Percentiles rank a stretch among this genome's conserved stretches.
Conservation (phyloP, 2,113 vertebrate genomes). For the Hippocampus barbouri region DNA sequence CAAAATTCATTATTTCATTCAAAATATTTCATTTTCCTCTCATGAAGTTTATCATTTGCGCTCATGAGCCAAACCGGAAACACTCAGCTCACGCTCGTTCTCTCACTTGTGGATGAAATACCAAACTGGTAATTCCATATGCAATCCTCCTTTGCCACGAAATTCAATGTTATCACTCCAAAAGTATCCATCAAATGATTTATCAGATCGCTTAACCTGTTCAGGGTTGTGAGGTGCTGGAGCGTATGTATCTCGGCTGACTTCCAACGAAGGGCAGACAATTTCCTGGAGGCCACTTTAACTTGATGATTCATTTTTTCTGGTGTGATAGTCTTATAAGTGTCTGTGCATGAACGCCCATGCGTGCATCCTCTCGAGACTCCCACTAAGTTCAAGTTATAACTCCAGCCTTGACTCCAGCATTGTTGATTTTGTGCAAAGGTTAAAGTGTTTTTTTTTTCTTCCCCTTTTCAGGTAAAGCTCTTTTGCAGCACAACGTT, state of each 20-base stretch:
- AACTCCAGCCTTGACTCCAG: not conserved
- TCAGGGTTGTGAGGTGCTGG: too few species aligned
- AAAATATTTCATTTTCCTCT: not conserved
- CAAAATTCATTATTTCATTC: not conserved
- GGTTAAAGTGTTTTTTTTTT: not conserved
- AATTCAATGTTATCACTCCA: not conserved
- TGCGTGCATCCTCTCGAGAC: not conserved
- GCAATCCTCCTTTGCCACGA: too few species aligned
- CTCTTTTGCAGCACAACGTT: conserved; percentile 44
- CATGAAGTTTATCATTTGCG: not conserved
- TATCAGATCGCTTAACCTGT: too few species aligned
- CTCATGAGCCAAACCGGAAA: not conserved
- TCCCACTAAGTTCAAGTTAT: not conserved
- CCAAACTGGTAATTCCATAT: too few species aligned
- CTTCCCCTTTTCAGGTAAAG: not conserved
- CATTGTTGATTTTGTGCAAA: not conserved
- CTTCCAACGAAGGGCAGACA: too few species aligned
- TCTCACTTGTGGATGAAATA: not conserved
- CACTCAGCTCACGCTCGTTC: not conserved
- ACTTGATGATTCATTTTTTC: too few species aligned
- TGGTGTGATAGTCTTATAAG: not conserved
- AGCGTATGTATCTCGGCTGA: too few species aligned
- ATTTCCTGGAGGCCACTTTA: too few species aligned
- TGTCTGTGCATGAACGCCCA: not conserved
- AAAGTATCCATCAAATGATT: not conserved